These are phyloP conservation scores for Turdus rufiventris DNA, from an alignment of 2,113 vertebrate species.

Conservation along the genomic window DNA sequence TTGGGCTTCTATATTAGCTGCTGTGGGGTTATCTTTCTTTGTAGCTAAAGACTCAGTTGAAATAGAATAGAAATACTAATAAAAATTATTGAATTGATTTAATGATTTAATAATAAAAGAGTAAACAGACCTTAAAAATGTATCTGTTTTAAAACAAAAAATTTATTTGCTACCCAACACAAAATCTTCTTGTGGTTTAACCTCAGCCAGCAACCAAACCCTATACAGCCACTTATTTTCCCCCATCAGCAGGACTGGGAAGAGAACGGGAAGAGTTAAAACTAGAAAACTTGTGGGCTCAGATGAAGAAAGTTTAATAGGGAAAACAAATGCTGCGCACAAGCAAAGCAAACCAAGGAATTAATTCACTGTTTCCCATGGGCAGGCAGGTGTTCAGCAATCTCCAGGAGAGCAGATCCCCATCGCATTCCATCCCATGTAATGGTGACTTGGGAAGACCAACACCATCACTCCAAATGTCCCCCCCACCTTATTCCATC, in stretches of 20 bases:
- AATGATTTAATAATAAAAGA: slow-evolving; percentile 10
- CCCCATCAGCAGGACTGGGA: background rate
- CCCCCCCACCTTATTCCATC: background rate
- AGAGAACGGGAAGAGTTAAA: background rate
- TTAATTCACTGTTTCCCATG: background rate
- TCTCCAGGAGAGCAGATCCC: background rate
- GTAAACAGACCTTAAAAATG: background rate
- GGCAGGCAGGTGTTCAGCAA: background rate
- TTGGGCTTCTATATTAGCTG: background rate
- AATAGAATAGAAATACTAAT: slow-evolving; percentile 34
- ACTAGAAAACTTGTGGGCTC: background rate
- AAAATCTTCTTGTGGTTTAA: background rate
- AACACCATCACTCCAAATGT: background rate
- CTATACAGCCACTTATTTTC: background rate
- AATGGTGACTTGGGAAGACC: background rate
- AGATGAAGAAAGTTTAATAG: background rate
- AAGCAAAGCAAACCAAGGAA: background rate
- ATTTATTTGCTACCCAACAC: fast-evolving
- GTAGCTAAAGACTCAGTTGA: background rate
- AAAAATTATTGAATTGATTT: slow-evolving; percentile 25
- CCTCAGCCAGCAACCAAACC: background rate
- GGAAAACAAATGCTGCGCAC: background rate
- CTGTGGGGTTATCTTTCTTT: background rate
- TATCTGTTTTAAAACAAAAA: background rate
- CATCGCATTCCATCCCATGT: too few relatives aligned